Conservation (phyloP, 2,797 vertebrate species). For the Leptoclinus maculatus region DNA sequence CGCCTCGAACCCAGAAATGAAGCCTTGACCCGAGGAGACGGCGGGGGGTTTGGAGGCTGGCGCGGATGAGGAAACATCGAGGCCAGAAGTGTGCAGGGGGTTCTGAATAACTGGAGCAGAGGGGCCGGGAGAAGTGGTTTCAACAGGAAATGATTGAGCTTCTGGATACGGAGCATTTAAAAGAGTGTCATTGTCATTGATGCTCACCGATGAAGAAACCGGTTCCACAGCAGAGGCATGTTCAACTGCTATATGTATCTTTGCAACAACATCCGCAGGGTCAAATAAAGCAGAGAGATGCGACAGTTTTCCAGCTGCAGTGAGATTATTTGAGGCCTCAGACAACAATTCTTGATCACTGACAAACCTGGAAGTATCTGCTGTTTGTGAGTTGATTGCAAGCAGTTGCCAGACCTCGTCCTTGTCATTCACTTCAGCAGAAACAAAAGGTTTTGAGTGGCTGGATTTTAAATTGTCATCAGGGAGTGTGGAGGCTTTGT, state of each 20-base stretch:
- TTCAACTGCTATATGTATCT: constrained; percentile 41
- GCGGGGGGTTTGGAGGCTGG: constrained; percentile 16
- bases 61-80: constrained; percentile 17
- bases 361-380: neutral
- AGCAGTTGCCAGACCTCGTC: neutral
- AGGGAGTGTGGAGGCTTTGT: neutral
- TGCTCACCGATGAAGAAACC: neutral
- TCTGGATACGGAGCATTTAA: neutral
- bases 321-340: constrained; percentile 5
- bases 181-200: neutral
- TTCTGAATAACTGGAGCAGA: constrained; percentile 21
- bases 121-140: neutral
- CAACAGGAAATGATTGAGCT: constrained; percentile 4
- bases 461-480: neutral
- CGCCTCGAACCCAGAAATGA: constrained; percentile 27
- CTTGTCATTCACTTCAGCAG: neutral
- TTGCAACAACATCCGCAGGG: constrained; percentile 50
- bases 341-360: neutral
- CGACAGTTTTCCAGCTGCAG: neutral
- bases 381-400: constrained; percentile 11
- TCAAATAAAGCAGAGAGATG: constrained; percentile 33
- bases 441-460: neutral
- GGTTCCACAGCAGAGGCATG: neutral
- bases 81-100: constrained; percentile 45
- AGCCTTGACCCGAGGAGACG: constrained; percentile 27